These are phyloP conservation scores for Silurus glanis DNA, from an alignment of 2,113 vertebrate species.

Conservation along the genomic window DNA sequence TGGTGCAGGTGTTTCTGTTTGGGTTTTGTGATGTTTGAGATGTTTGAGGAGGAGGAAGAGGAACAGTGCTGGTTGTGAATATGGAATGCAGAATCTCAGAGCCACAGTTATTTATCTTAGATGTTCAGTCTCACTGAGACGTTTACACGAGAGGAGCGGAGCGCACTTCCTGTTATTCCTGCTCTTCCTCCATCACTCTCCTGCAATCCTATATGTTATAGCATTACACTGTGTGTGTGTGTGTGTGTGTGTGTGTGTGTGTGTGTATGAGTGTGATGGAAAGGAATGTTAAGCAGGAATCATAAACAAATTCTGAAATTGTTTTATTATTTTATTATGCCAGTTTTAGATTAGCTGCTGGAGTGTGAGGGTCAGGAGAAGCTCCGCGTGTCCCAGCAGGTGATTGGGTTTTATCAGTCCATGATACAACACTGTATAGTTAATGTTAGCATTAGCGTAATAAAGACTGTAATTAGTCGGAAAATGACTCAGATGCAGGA, in stretches of 20 bases:
- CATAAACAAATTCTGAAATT: conserved; percentile 1
- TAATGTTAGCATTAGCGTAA: conserved; percentile 19
- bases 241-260: conserved; percentile 13
- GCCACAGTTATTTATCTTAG: conserved; percentile 64
- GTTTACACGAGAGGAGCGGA: conserved; percentile 69
- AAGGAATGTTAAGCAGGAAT: conserved; percentile 8
- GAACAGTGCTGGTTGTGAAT: no score
- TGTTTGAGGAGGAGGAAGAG: no score
- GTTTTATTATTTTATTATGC: conserved; percentile 11
- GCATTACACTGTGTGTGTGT: conserved; percentile 23
- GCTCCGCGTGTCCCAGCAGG: conserved; percentile 19
- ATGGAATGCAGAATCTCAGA: no score
- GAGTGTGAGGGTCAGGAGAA: conserved; percentile 15
- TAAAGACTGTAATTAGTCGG: neutral
- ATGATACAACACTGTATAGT: conserved; percentile 15
- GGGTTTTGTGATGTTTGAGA: conserved; percentile 57
- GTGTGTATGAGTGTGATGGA: neutral
- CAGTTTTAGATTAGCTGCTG: neutral
- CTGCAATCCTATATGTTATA: conserved; percentile 5
- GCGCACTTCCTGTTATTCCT: conserved; percentile 73
- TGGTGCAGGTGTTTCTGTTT: conserved; percentile 75
- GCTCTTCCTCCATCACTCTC: conserved; percentile 39
- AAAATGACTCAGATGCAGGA: neutral
- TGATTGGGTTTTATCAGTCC: conserved; percentile 12
- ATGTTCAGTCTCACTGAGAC: conserved; percentile 60